Conservation (phyloP, 2,113 vertebrate species). For the Ceyx margarethae region DNA sequence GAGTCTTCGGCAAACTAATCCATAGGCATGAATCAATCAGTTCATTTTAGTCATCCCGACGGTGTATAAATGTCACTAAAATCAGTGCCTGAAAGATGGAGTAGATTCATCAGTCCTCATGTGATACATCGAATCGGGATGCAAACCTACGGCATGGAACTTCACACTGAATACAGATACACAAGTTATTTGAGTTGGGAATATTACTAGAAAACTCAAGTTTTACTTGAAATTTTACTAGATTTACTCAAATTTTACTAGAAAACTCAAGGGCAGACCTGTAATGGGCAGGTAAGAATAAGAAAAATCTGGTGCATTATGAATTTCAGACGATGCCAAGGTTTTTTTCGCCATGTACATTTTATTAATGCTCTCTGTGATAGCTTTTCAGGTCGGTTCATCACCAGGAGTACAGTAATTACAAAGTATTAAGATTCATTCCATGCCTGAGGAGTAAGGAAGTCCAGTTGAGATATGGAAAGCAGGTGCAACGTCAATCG, state of each 20-base stretch:
- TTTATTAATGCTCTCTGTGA: slow-evolving; percentile 63
- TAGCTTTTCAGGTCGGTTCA: slow-evolving; percentile 46
- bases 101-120: slow-evolving; percentile 3
- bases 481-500: slow-evolving; percentile 24
- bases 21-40: slow-evolving; percentile 51
- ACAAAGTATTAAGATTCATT: slow-evolving; percentile 63
- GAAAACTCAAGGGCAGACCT: slow-evolving; percentile 34
- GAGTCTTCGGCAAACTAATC: slow-evolving; percentile 54
- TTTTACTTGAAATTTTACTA: too few species aligned
- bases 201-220: slow-evolving; percentile 41
- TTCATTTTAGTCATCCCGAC: slow-evolving; percentile 39
- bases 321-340: slow-evolving; percentile 35
- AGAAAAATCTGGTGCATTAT: slow-evolving; percentile 13
- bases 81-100: slow-evolving; percentile 27
- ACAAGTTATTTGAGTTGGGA: slow-evolving; percentile 5
- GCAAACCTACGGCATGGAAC: slow-evolving; percentile 10
- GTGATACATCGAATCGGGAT: background rate
- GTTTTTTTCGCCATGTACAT: slow-evolving; percentile 54
- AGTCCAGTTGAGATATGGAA: slow-evolving; percentile 43
- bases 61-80: slow-evolving; percentile 50
- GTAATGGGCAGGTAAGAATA: background rate
- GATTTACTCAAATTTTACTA: background rate
- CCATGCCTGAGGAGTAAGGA: slow-evolving; percentile 63
- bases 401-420: slow-evolving; percentile 62
- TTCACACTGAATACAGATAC: background rate